A percentile compares a stretch with the other conserved stretches of the same genome.
phyloP scores from a whole-genome alignment of 2,888 invertebrate genomes.

The Mechanitis mazaeus region DNA sequence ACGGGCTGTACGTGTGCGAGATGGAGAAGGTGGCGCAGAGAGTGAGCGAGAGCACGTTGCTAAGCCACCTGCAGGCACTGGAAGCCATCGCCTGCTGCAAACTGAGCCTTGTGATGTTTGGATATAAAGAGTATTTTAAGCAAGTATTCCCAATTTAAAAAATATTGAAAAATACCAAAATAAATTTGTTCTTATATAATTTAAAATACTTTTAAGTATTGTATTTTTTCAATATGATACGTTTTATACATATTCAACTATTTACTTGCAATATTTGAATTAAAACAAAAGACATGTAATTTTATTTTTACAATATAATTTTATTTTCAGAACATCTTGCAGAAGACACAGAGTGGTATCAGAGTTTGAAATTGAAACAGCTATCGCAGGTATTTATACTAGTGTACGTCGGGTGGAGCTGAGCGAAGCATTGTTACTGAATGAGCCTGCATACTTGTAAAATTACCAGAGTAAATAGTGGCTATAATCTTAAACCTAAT shows the following conservation, averaged over 20 bases:
- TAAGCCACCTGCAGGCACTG: conserved; percentile 33
- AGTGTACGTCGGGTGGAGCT: too few relatives aligned
- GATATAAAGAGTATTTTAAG: conserved; percentile 60
- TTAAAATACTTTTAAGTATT: too few relatives aligned
- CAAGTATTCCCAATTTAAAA: conserved; percentile 9
- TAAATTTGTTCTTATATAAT: too few relatives aligned
- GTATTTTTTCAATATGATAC: too few relatives aligned
- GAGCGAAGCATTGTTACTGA: too few relatives aligned
- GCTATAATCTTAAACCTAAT: too few relatives aligned
- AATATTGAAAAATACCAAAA: too few relatives aligned
- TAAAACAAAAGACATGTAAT: neutral
- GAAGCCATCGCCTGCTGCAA: conserved; percentile 36
- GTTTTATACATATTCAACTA: too few relatives aligned
- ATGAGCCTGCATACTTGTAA: too few relatives aligned
- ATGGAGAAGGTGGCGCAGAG: conserved; percentile 36
- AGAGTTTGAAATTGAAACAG: conserved; percentile 55
- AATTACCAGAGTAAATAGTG: too few relatives aligned
- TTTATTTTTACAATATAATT: neutral
- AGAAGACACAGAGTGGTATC: conserved; percentile 41
- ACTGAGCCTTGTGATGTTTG: conserved; percentile 56
- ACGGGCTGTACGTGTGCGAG: conserved; percentile 43
- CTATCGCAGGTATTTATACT: conserved; percentile 46
- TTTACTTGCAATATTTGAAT: too few relatives aligned
- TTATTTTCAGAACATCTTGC: conserved; percentile 36
- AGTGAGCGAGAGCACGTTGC: conserved; percentile 34